phyloP scores from a whole-genome alignment of 2,797 vertebrate genomes.

The Rhadinocentrus ornatus region DNA sequence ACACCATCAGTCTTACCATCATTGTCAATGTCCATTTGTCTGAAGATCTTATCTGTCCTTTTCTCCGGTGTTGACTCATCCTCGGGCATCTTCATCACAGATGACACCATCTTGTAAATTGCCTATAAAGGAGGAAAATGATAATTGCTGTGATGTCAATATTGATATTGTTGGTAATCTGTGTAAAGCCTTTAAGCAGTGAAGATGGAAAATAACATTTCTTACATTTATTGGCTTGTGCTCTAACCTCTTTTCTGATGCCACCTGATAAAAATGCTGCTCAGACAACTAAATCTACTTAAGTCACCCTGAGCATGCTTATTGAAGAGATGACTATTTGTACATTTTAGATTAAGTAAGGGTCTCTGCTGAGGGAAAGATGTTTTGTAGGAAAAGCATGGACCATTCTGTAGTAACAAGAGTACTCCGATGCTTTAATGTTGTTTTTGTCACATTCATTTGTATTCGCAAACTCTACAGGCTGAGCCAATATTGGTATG shows the following conservation, averaged over 20 bases:
- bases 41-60: conserved; percentile 98
- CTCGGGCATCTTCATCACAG: conserved; percentile 99
- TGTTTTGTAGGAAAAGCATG: conserved; percentile 34
- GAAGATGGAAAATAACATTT: conserved; percentile 9
- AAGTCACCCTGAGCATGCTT: neutral
- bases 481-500: conserved; percentile 81
- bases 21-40: conserved; percentile 98
- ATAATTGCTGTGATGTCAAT: neutral
- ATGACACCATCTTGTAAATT: conserved; percentile 99
- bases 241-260: conserved; percentile 36
- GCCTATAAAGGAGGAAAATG: conserved; percentile 79
- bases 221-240: conserved; percentile 8
- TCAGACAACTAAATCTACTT: conserved; percentile 25
- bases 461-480: conserved; percentile 71
- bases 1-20: conserved; percentile 86
- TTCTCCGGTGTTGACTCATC: conserved; percentile 98
- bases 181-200: conserved; percentile 1
- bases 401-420: conserved; percentile 25
- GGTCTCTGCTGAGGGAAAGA: conserved; percentile 8
- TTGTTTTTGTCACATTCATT: conserved; percentile 65
- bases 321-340: conserved; percentile 1
- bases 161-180: conserved; percentile 8
- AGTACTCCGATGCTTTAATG: conserved; percentile 40
- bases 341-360: conserved; percentile 6
- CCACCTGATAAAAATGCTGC: conserved; percentile 20